Conservation (phyloP, 2,888 invertebrate genomes). For the Himalopsyche tibetana region DNA sequence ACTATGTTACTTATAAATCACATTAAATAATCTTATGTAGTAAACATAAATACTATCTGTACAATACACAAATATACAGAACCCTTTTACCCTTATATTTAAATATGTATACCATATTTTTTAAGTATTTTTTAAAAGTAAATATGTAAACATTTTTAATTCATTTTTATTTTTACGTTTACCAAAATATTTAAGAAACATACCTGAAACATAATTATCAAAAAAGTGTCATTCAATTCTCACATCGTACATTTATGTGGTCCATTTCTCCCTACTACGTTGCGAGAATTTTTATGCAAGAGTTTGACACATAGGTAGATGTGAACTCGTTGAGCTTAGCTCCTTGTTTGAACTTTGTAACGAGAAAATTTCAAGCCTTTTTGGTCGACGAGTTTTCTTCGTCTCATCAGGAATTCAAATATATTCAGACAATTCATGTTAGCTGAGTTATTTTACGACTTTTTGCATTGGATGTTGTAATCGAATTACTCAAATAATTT, state of each 20-base stretch:
- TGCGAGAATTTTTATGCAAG: neutral
- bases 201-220: neutral
- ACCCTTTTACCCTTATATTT: too few relatives aligned
- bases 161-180: too few relatives aligned
- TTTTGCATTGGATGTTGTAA: neutral
- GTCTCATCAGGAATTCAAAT: conserved; percentile 61
- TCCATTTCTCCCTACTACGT: neutral
- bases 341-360: conserved; percentile 61
- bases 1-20: too few relatives aligned
- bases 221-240: neutral
- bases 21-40: too few relatives aligned
- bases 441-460: neutral
- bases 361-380: conserved; percentile 60
- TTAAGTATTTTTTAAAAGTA: too few relatives aligned
- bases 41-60: too few relatives aligned
- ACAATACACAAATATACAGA: too few relatives aligned
- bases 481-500: neutral
- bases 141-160: too few relatives aligned
- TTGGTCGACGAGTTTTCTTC: conserved; percentile 47
- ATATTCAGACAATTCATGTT: neutral
- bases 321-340: conserved; percentile 56
- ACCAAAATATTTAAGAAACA: neutral
- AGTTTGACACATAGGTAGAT: conserved; percentile 18
- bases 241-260: neutral
- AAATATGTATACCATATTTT: too few relatives aligned